Percentiles rank a stretch among this genome's conserved stretches.
Conservation (phyloP, 2,797 vertebrate genomes). For the Acestrorhynchus altus region DNA sequence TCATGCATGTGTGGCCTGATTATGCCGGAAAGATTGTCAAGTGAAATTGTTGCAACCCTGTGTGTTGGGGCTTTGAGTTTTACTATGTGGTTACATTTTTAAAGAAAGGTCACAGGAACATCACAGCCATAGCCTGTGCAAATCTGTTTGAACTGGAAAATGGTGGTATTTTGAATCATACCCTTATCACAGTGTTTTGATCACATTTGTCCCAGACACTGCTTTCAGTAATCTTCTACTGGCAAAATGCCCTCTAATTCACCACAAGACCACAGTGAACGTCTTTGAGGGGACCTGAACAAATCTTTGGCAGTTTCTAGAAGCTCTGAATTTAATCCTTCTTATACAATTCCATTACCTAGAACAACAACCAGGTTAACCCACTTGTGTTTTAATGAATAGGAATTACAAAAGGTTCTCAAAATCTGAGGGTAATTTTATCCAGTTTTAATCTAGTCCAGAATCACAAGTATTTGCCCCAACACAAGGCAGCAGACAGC, state of each 20-base stretch:
- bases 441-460: background rate
- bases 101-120: background rate
- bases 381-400: background rate
- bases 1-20: too few species aligned
- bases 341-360: background rate
- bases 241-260: background rate
- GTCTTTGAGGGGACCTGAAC: background rate
- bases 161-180: background rate
- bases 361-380: background rate
- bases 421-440: background rate
- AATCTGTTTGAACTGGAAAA: background rate
- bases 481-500: too few species aligned
- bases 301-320: background rate
- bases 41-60: background rate
- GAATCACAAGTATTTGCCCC: background rate
- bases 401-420: background rate
- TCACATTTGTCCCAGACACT: conserved; percentile 1
- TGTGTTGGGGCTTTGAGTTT: background rate
- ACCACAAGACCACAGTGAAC: background rate
- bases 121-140: background rate
- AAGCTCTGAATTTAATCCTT: conserved; percentile 2
- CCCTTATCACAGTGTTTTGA: background rate
- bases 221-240: background rate
- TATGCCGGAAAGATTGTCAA: background rate
- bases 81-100: background rate